Conservation (phyloP, 2,113 vertebrate genomes). For the Myrmecophaga tridactyla region DNA sequence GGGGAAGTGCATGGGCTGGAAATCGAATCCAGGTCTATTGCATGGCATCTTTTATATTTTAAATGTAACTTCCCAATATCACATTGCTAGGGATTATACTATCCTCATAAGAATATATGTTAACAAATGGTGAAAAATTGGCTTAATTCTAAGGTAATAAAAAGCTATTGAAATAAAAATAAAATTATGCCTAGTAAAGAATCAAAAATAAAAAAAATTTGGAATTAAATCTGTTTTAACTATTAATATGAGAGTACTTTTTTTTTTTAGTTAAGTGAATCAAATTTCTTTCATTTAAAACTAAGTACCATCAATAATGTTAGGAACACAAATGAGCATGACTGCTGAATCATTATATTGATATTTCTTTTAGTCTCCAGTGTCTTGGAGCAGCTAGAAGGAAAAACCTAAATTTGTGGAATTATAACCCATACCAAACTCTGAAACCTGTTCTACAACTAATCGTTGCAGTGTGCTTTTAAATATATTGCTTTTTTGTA, state of each 20-base stretch:
- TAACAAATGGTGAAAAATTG: constrained; percentile 11
- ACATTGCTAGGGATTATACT: neutral
- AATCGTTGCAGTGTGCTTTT: no score
- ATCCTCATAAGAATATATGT: neutral
- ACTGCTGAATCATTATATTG: no score
- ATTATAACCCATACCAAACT: no score
- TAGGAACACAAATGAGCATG: no score
- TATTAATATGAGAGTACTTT: neutral
- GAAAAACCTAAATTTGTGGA: no score
- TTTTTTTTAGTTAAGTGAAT: neutral
- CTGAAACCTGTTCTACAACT: no score
- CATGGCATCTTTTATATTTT: neutral
- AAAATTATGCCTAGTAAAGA: neutral
- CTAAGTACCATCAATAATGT: constrained; percentile 5
- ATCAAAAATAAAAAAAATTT: neutral
- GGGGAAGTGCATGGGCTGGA: no score
- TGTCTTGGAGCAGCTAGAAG: no score
- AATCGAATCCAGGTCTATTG: no score
- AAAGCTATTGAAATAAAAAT: constrained; percentile 47
- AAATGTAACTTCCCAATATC: neutral
- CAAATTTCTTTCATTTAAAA: constrained; percentile 28
- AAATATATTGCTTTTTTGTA: no score
- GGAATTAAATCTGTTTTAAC: neutral
- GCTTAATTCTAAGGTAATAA: neutral
- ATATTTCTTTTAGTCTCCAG: no score